These are phyloP conservation scores for Macrotrachela quadricornifera DNA, from an alignment of 1,140 invertebrate genomes.

Conservation along the genomic window DNA sequence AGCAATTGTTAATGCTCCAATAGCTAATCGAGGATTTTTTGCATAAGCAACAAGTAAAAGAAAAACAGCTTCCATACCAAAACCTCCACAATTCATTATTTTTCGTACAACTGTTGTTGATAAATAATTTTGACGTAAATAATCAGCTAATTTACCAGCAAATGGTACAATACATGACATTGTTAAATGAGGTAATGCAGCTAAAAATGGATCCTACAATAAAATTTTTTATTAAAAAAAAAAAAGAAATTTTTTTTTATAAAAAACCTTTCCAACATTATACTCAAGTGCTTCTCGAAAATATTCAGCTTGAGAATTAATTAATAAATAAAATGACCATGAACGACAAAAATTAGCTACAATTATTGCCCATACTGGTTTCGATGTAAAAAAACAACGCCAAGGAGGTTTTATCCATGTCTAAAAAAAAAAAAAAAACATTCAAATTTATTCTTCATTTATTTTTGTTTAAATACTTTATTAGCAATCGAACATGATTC, in stretches of 20 bases:
- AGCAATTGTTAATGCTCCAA: conserved; percentile 67
- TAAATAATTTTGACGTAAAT: conserved; percentile 66
- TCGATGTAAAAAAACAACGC: conserved; percentile 73
- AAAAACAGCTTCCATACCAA: conserved; percentile 91
- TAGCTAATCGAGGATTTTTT: conserved; percentile 49
- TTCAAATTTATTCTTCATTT: neutral
- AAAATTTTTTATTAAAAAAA: neutral
- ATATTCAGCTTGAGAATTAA: conserved; percentile 86
- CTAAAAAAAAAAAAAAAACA: conserved; percentile 2
- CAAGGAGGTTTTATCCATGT: conserved; percentile 52
- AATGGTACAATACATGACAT: conserved; percentile 93
- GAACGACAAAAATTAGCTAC: conserved; percentile 97
- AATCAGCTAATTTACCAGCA: conserved; percentile 83
- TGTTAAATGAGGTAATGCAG: conserved; percentile 80
- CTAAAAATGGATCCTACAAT: conserved; percentile 68
- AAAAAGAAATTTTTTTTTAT: neutral
- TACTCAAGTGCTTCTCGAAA: conserved; percentile 73
- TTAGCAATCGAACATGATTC: conserved; percentile 25
- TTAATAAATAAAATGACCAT: conserved; percentile 98
- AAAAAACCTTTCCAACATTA: conserved; percentile 58
- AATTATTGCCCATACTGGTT: conserved; percentile 94
- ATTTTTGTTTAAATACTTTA: conserved; percentile 10
- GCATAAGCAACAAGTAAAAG: conserved; percentile 80
- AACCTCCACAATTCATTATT: conserved; percentile 47
- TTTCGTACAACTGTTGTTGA: conserved; percentile 92